phyloP scores from a whole-genome alignment of 2,113 vertebrate species.

The Labeo rohita region DNA sequence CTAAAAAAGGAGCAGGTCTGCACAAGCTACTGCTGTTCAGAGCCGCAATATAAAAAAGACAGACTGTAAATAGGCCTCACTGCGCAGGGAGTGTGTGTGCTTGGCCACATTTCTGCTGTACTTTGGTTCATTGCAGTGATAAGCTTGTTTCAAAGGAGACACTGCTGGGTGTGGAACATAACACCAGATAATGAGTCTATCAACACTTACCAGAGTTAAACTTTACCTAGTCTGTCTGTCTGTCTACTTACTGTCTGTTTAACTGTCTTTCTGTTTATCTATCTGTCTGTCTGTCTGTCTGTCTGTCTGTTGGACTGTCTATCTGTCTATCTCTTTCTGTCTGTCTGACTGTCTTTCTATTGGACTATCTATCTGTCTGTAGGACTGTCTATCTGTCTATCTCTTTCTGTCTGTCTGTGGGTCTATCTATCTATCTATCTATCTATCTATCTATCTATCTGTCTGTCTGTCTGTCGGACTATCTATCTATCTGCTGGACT shows the following conservation, averaged over 20 bases:
- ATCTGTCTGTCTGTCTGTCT: too few relatives aligned
- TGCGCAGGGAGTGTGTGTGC: constrained; percentile 47
- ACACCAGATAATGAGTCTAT: constrained; percentile 34
- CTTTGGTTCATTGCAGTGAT: constrained; percentile 52
- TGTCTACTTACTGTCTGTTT: not conserved
- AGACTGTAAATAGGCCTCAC: constrained; percentile 63
- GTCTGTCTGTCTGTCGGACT: too few relatives aligned
- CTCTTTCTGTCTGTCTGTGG: constrained; percentile 43
- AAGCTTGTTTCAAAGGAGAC: constrained; percentile 36
- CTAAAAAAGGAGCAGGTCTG: constrained; percentile 59
- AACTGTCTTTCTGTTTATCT: not conserved
- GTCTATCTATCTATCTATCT: constrained; percentile 44
- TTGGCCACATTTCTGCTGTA: constrained; percentile 43
- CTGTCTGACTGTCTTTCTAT: too few relatives aligned
- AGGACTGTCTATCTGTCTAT: not conserved
- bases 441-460: constrained; percentile 32
- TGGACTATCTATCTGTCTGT: constrained; percentile 45
- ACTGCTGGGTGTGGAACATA: constrained; percentile 30
- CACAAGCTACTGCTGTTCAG: constrained; percentile 64
- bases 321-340: not conserved
- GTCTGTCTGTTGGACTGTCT: too few relatives aligned
- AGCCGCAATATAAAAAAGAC: constrained; percentile 63
- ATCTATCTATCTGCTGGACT: not conserved
- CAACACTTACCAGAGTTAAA: constrained; percentile 42
- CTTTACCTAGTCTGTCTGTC: constrained; percentile 9